Percentiles rank a stretch among this genome's conserved stretches.
These are phyloP conservation scores for Corydoras maculifer DNA, from an alignment of 2,113 vertebrate species.

Conservation along the genomic window DNA sequence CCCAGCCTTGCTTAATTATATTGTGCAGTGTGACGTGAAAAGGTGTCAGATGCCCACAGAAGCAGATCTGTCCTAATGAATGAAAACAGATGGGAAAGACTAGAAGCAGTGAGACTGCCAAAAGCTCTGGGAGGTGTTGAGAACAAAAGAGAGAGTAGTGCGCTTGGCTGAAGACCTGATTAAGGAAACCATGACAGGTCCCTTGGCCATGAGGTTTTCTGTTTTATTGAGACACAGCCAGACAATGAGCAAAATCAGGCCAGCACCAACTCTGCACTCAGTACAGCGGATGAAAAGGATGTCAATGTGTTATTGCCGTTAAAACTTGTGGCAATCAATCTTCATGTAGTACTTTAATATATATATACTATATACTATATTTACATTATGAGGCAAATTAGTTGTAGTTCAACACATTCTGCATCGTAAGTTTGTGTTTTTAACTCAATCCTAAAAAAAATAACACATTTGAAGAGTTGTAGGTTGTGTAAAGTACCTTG, in stretches of 20 bases:
- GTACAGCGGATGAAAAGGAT: too few relatives aligned
- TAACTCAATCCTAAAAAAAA: too few relatives aligned
- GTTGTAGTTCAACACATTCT: too few relatives aligned
- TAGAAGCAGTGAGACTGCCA: slow-evolving; percentile 51
- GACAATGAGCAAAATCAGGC: slow-evolving; percentile 5
- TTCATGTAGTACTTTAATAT: too few relatives aligned
- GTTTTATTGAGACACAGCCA: slow-evolving; percentile 15
- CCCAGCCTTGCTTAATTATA: slow-evolving; percentile 62
- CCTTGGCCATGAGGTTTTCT: neutral
- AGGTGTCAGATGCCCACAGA: slow-evolving; percentile 63
- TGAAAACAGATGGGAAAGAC: slow-evolving; percentile 68
- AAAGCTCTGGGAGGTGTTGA: slow-evolving; percentile 36
- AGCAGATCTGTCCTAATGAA: slow-evolving; percentile 69
- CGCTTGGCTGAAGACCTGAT: slow-evolving; percentile 25
- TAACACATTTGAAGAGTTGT: too few relatives aligned
- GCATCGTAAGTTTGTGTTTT: too few relatives aligned
- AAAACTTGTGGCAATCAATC: neutral
- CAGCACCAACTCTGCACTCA: neutral
- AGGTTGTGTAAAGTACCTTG: too few relatives aligned
- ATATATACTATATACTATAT: too few relatives aligned
- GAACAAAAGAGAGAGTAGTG: neutral
- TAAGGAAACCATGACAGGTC: slow-evolving; percentile 25
- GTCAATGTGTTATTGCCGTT: neutral
- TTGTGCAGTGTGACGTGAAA: slow-evolving; percentile 63
- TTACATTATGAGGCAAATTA: too few relatives aligned